Base-by-base conservation (phyloP, 2,888 invertebrate genomes). In the Hypomecis punctinalis region DNA sequence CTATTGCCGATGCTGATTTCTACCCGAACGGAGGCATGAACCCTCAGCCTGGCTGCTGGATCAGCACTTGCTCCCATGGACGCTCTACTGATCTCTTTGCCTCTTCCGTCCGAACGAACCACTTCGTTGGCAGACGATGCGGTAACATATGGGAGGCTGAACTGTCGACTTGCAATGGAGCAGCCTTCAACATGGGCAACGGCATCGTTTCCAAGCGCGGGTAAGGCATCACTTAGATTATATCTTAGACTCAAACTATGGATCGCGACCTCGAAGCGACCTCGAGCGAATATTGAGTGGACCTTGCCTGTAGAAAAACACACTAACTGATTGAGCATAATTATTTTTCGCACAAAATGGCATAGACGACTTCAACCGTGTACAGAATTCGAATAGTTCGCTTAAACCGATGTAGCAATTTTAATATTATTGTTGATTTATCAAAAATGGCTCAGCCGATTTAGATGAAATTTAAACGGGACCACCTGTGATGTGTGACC, bases 21-120 rank as follows among this genome's bases (percentile, higher is more conserved):
- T 90, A 87, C 69, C 85, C 88, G 5, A 90, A 89, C 58, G 87
- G 88, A n/a, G 89, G 88, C 43, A 80, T 69, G 54, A 80, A 82
- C 65, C 76, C 76, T 4, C 88, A 88, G 66, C 89, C 90, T 35
- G 90, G 89, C 2, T 90, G 89, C 64, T 65, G 66, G 69, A 9
- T 75, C 7, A 84, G 78, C 63, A 78, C 79, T 5, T 89, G 89
- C 67, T 88, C 88, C 5, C 90, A 90, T 65, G 74, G 81, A 5
- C 83, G 87, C 8, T 71, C 87, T 0, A 67, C 72, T 40, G 76
- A 83, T 6, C 72, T 87, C 3, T 84, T 85, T 57, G 88, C 86
- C 0, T 71, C 87, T 6, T 85, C 77, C 39, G 78, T 89, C 4
- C 76, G 77, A 42, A 59, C 58, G 60, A 84, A 87, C 71, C 83